phyloP scores from a whole-genome alignment of 1,140 invertebrate species.

The Drosophila nebulosa region DNA sequence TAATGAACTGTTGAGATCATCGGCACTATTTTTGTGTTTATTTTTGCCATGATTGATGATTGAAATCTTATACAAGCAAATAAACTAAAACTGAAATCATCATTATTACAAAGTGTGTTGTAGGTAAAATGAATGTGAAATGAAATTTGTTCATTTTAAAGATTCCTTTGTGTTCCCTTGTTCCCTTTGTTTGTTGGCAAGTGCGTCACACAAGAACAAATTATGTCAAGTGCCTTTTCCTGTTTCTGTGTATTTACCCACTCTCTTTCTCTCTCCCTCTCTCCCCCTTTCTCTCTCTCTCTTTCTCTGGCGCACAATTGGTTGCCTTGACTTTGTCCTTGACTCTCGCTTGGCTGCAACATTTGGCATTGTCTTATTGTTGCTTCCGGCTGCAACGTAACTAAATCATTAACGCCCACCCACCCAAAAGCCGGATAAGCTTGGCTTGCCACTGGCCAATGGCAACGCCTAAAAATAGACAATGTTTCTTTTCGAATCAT shows the following conservation, averaged over 20 bases:
- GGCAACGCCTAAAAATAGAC: slow-evolving; percentile 37
- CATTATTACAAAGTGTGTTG: not conserved
- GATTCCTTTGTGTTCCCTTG: not conserved
- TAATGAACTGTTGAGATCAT: not conserved
- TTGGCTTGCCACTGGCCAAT: not conserved
- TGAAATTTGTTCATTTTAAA: not conserved
- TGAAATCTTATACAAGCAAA: not conserved
- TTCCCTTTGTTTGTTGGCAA: too few relatives aligned
- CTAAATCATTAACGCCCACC: not conserved
- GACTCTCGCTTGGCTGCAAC: slow-evolving; percentile 37
- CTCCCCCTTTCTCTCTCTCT: not conserved
- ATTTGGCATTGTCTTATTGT: slow-evolving; percentile 13
- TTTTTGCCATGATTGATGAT: not conserved
- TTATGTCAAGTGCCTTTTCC: slow-evolving; percentile 1
- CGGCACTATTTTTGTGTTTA: not conserved
- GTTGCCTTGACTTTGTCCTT: slow-evolving; percentile 54
- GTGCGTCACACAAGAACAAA: slow-evolving; percentile 1
- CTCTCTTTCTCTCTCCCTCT: not conserved
- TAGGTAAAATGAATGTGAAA: too few relatives aligned
- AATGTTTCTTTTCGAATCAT: not conserved
- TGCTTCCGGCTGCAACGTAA: slow-evolving; percentile 28
- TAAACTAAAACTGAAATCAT: not conserved
- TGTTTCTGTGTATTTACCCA: not conserved
- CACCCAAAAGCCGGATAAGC: slow-evolving; percentile 2
- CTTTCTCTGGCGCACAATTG: not conserved